These are phyloP conservation scores for Lethrus apterus DNA, from an alignment of 1,140 invertebrate genomes.

Conservation along the genomic window DNA sequence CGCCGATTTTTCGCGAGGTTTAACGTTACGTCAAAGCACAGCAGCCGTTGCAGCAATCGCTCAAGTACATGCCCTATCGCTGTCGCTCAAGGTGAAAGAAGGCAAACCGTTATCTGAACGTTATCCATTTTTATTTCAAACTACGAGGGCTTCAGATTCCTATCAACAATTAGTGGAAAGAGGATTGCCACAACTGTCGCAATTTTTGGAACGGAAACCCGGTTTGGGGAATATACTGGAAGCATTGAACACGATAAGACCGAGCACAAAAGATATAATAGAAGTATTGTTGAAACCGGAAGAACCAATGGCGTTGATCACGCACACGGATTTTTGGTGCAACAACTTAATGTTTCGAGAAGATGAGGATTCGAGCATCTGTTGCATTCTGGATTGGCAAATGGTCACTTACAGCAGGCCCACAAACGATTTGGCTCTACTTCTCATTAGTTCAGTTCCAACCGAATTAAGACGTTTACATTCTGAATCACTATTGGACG, in stretches of 20 bases:
- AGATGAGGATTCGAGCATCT: conserved; percentile 39
- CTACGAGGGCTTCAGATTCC: conserved; percentile 63
- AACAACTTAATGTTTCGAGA: conserved; percentile 68
- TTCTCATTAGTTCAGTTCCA: conserved; percentile 69
- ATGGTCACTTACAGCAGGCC: conserved; percentile 72
- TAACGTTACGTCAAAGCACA: conserved; percentile 55
- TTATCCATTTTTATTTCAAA: conserved; percentile 68
- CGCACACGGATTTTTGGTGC: conserved; percentile 77
- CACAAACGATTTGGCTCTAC: conserved; percentile 69
- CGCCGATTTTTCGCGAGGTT: conserved; percentile 58
- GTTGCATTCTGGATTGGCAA: conserved; percentile 73
- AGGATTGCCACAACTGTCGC: conserved; percentile 62
- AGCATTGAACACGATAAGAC: conserved; percentile 47
- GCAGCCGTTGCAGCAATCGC: conserved; percentile 64
- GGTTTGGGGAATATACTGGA: conserved; percentile 50
- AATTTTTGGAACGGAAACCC: conserved; percentile 58
- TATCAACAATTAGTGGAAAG: conserved; percentile 69
- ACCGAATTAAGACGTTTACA: conserved; percentile 58
- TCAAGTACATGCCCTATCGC: conserved; percentile 59
- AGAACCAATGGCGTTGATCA: conserved; percentile 61
- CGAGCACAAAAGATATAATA: conserved; percentile 54
- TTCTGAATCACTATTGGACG: conserved; percentile 54
- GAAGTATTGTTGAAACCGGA: conserved; percentile 56
- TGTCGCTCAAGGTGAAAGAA: conserved; percentile 58
- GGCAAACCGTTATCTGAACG: conserved; percentile 52